Conservation (phyloP, 2,113 vertebrate genomes). For the Tamias sibiricus region DNA sequence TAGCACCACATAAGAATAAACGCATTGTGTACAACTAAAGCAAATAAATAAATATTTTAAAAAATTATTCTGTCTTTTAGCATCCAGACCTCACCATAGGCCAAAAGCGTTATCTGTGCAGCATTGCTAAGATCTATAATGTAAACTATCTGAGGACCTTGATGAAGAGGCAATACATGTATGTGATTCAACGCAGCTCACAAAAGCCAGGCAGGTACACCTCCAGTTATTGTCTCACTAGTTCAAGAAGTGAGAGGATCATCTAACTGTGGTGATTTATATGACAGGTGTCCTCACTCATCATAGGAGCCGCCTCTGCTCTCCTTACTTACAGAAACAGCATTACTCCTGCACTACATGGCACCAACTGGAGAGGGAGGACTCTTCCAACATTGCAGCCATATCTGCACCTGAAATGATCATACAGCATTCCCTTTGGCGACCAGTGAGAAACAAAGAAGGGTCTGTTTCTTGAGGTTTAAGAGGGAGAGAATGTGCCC, state of each 20-base stretch:
- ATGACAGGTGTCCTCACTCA: slow-evolving; percentile 68
- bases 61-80: too few species aligned
- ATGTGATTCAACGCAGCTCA: slow-evolving; percentile 78
- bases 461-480: slow-evolving; percentile 65
- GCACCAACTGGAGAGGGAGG: slow-evolving; percentile 70
- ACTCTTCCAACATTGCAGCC: not conserved
- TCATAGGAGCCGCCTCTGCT: slow-evolving; percentile 59
- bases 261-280: slow-evolving; percentile 64
- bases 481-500: not conserved
- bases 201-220: slow-evolving; percentile 82
- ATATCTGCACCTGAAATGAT: slow-evolving; percentile 51
- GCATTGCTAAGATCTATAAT: slow-evolving; percentile 86
- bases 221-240: not conserved
- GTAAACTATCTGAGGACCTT: slow-evolving; percentile 83
- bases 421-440: slow-evolving; percentile 68
- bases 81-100: slow-evolving; percentile 83
- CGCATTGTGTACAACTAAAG: too few species aligned
- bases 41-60: too few species aligned
- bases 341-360: slow-evolving; percentile 67
- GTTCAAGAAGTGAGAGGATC: not conserved
- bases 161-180: slow-evolving; percentile 86
- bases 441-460: slow-evolving; percentile 74
- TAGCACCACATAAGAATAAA: too few species aligned
- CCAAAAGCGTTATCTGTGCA: slow-evolving; percentile 85
- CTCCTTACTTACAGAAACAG: slow-evolving; percentile 63